Base-by-base conservation (phyloP, 2,113 vertebrate genomes). In the Nicator chloris region DNA sequence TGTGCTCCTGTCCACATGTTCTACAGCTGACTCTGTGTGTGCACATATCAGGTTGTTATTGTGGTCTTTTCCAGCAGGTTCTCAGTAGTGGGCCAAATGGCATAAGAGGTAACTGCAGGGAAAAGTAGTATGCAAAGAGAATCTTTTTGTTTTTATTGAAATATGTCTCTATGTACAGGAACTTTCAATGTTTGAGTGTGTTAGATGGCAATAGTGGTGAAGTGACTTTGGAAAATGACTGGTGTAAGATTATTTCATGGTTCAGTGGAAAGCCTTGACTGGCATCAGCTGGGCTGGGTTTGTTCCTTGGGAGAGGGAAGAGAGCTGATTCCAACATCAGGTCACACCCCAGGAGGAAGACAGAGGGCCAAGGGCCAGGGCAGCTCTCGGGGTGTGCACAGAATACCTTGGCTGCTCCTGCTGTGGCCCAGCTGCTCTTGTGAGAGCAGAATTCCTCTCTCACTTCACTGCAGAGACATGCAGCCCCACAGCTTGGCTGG, bases 1-100 rank as follows among this genome's bases (percentile, higher is more conserved):
- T 56, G 0, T 45, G 7, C 22, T 86, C 63, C 23, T 71, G 1
- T 23, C 27, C 3, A 0, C 42, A 4, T 9, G 2, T 50, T 72
- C 44, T 35, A 14, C 24, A 69, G 11, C 33, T 82, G 37, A 30
- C n/a, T 57, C 7, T 65, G 18, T 65, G 50, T 65, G 18, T 65
- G 50, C 40, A 27, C 24, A 3, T 16, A 47, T 0, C 45, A 53
- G 10, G 13, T n/a, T 80, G 1, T 68, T 44, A 22, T 17, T 76
- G 80, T 56, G 21, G 26, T 40, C 21, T 73, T 73, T 84, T 30
- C n/a, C 66, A 54, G 26, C 50, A 61, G 70, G 7, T 37, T 26
- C 11, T 40, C 6, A 37, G 59, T 51, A 66, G n/a, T 20, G 12
- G 42, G 13, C 44, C 4, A 84, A 61, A 50, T 42, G 13, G 15